A percentile compares a stretch with the other conserved stretches of the same genome.
Conservation (phyloP, 2,888 invertebrate genomes). For the Sminthurides aquaticus region DNA sequence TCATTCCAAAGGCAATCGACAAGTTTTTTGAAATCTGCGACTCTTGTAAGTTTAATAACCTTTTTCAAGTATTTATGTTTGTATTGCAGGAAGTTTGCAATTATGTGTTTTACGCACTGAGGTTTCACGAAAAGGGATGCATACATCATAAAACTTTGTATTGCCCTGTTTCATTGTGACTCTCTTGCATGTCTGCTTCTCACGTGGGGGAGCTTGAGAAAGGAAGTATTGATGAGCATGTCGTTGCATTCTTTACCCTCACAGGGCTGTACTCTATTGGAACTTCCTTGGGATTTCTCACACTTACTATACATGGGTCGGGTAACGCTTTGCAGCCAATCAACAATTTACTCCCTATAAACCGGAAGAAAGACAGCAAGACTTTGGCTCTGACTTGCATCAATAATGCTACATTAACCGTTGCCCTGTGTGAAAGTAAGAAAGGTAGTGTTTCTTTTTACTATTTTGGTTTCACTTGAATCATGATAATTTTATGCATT, state of each 20-base stretch:
- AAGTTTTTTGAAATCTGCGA: conserved; percentile 19
- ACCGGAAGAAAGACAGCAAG: conserved; percentile 4
- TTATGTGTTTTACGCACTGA: no score
- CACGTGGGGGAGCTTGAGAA: not conserved
- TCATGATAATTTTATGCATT: no score
- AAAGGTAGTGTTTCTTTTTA: no score
- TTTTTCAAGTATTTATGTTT: not conserved
- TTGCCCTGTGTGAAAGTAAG: not conserved
- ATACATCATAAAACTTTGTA: no score
- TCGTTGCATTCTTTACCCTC: no score
- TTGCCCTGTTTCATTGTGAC: no score
- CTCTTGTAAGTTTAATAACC: conserved; percentile 11
- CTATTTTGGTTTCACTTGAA: no score
- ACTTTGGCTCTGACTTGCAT: not conserved
- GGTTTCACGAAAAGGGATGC: no score
- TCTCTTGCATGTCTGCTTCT: not conserved
- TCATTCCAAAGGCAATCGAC: conserved; percentile 7
- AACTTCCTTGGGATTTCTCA: conserved; percentile 31
- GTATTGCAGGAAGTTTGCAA: not conserved
- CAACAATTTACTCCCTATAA: conserved; percentile 26
- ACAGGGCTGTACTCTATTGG: conserved; percentile 31
- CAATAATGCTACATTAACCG: not conserved
- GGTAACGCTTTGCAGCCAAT: conserved; percentile 27
- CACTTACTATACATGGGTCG: conserved; percentile 25
- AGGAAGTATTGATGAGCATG: no score